phyloP scores from a whole-genome alignment of 2,888 invertebrate species.

The Drosophila putrida region DNA sequence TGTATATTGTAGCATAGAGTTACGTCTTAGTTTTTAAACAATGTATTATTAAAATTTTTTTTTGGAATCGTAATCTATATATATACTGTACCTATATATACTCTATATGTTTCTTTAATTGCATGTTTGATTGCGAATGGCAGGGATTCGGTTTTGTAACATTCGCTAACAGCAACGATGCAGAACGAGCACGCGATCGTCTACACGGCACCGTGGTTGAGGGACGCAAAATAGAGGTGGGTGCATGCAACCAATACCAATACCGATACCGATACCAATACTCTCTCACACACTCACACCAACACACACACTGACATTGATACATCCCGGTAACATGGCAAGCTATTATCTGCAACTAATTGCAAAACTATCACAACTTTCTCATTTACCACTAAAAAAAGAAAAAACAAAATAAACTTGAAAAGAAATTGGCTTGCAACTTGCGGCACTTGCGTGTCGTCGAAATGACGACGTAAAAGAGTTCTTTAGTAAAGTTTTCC shows the following conservation, averaged over 20 bases:
- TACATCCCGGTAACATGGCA: conserved; percentile 42
- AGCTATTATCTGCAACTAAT: conserved; percentile 61
- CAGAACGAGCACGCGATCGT: conserved; percentile 99
- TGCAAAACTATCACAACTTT: conserved; percentile 59
- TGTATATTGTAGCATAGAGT: conserved; percentile 48
- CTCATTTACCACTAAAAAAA: conserved; percentile 37
- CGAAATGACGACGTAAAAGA: conserved; percentile 30
- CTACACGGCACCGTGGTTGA: conserved; percentile 99
- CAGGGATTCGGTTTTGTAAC: conserved; percentile 99
- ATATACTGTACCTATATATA: conserved; percentile 44
- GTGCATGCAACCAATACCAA: conserved; percentile 91
- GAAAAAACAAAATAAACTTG: conserved; percentile 1
- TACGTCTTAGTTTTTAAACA: conserved; percentile 21
- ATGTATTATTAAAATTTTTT: conserved; percentile 5
- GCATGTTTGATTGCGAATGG: conserved; percentile 82
- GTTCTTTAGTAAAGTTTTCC: conserved; percentile 29
- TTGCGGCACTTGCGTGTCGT: conserved; percentile 54
- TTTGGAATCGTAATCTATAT: conserved; percentile 35
- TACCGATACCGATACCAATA: conserved; percentile 30
- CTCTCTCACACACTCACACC: conserved; percentile 41
- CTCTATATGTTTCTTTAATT: conserved; percentile 82
- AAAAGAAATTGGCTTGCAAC: conserved; percentile 51
- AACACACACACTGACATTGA: conserved; percentile 28
- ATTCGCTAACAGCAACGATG: conserved; percentile 99
- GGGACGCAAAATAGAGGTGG: conserved; percentile 99